Conservation (phyloP, 2,888 invertebrate genomes). For the Torymus aiolomorphi region DNA sequence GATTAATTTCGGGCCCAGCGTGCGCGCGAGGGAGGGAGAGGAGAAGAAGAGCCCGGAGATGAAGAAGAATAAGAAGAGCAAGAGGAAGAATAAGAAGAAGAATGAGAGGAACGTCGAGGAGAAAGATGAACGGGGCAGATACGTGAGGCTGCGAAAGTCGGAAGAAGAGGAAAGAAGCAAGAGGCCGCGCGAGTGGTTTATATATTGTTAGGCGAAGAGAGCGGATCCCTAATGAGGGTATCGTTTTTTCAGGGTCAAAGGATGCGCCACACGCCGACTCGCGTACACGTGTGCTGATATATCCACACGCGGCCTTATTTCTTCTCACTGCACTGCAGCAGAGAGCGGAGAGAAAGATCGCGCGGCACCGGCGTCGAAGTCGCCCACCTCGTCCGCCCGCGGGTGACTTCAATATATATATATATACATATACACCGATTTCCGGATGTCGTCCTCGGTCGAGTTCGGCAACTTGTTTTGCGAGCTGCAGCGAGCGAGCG, state of each 20-base stretch:
- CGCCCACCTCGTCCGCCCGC: constrained; percentile 28
- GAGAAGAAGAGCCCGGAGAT: neutral
- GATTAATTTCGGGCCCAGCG: constrained; percentile 21
- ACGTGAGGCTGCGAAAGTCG: neutral
- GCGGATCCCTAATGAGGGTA: constrained; percentile 37
- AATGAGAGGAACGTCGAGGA: constrained; percentile 8
- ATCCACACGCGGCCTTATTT: neutral
- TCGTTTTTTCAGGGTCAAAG: constrained; percentile 27
- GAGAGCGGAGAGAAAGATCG: neutral
- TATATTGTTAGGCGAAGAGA: constrained; percentile 10
- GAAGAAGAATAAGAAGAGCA: neutral
- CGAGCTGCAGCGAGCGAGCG: neutral
- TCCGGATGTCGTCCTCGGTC: no score
- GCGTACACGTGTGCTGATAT: neutral
- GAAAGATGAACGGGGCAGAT: constrained; percentile 32
- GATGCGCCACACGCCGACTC: neutral
- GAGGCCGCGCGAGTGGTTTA: no score
- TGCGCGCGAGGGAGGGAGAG: neutral
- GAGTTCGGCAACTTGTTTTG: neutral
- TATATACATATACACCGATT: no score
- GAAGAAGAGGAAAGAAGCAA: neutral
- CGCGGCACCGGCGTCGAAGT: constrained; percentile 39
- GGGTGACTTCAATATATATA: constrained; percentile 18
- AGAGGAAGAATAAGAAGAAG: neutral
- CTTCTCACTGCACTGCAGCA: neutral